Evolutionary conservation across 2,888 invertebrate genomes (phyloP).

Genomic region (Salpingus planirostris): DNA sequence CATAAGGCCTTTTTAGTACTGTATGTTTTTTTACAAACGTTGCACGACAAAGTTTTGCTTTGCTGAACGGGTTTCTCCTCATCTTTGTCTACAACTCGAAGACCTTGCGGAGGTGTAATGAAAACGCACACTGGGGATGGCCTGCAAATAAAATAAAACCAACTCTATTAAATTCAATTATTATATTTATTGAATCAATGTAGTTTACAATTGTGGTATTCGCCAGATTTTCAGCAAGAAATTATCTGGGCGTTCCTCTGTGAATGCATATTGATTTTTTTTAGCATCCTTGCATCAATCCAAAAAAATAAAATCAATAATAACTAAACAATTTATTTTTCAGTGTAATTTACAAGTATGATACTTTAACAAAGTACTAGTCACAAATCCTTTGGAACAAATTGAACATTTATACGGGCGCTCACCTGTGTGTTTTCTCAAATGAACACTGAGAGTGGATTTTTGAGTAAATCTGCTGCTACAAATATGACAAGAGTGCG

Average conservation of each 20-base stretch:
- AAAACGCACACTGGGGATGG: too few species aligned
- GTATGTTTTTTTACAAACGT: conserved; percentile 1
- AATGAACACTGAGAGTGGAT: conserved; percentile 53
- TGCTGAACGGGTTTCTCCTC: neutral
- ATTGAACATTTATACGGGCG: conserved; percentile 1
- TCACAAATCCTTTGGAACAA: neutral
- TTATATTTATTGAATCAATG: too few species aligned
- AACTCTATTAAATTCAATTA: too few species aligned
- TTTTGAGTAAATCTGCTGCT: conserved; percentile 54
- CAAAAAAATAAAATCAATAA: too few species aligned
- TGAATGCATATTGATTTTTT: neutral
- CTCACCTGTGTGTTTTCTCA: conserved; percentile 42
- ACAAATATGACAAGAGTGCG: conserved; percentile 51
- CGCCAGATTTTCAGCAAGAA: too few species aligned
- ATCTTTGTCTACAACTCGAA: neutral
- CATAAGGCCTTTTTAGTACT: neutral
- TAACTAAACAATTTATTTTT: neutral
- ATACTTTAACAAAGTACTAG: neutral
- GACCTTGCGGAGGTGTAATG: neutral
- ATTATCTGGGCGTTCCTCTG: too few species aligned
- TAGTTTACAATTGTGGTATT: too few species aligned
- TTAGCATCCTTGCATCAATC: too few species aligned
- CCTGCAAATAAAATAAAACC: too few species aligned
- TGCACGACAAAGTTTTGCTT: neutral
- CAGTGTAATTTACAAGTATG: neutral